These are phyloP conservation scores for Atrina japonica DNA, from an alignment of 2,888 invertebrate species.

Conservation along the genomic window DNA sequence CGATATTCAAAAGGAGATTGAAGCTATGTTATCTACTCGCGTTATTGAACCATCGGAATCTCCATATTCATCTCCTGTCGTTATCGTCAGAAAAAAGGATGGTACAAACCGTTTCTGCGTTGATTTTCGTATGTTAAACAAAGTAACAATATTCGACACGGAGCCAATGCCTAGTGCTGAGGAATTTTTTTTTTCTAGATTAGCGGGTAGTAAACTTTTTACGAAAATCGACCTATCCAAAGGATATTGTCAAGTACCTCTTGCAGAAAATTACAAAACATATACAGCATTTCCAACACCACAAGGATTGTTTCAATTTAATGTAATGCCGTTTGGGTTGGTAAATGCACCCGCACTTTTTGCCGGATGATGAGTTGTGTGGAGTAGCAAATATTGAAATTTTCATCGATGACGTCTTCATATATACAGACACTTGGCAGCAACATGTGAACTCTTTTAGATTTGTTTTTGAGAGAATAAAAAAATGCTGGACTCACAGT, in stretches of 20 bases:
- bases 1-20: constrained; percentile 44
- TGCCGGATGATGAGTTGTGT: constrained; percentile 1
- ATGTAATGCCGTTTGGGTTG: no score
- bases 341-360: no score
- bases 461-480: background rate
- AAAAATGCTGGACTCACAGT: no score
- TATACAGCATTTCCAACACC: no score
- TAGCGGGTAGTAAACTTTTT: constrained; percentile 42
- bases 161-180: constrained; percentile 57
- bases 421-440: background rate
- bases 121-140: constrained; percentile 53
- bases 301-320: no score
- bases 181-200: constrained; percentile 46
- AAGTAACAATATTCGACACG: constrained; percentile 50
- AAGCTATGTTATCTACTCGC: constrained; percentile 46
- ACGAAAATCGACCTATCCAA: constrained; percentile 48
- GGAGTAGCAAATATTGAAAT: background rate
- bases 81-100: constrained; percentile 44
- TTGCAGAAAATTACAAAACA: no score
- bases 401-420: constrained; percentile 13
- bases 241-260: constrained; percentile 44
- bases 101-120: constrained; percentile 49
- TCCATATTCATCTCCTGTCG: constrained; percentile 41
- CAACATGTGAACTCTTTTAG: background rate
- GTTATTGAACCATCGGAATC: constrained; percentile 50